Conservation (phyloP, 2,797 vertebrate species). For the Malacoctenus gilli region DNA sequence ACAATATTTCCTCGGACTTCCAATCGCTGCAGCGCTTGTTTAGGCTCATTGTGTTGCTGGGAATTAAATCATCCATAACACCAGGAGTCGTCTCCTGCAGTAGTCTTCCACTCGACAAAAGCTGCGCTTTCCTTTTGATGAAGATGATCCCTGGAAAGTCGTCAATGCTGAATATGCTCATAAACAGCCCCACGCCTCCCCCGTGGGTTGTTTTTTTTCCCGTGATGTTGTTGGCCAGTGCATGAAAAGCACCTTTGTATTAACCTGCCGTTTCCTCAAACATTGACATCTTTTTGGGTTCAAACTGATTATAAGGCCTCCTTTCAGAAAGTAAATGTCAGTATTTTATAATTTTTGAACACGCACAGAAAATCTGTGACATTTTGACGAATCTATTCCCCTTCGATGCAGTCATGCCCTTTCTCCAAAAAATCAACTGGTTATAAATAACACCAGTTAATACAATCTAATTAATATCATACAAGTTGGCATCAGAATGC, state of each 20-base stretch:
- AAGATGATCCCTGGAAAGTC: constrained; percentile 2
- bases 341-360: too few relatives aligned
- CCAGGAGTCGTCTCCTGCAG: neutral
- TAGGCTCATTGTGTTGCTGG: constrained; percentile 13
- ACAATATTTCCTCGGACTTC: constrained; percentile 34
- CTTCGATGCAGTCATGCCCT: too few relatives aligned
- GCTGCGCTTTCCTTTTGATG: neutral
- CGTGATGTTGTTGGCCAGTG: neutral
- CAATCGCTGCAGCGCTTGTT: constrained; percentile 28
- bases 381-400: too few relatives aligned
- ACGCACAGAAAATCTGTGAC: too few relatives aligned
- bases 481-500: neutral
- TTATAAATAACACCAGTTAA: neutral
- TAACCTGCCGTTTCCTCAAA: neutral
- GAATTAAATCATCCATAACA: constrained; percentile 16
- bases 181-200: neutral
- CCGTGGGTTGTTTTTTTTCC: too few relatives aligned
- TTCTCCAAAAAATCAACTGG: too few relatives aligned
- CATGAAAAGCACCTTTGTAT: neutral
- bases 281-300: neutral
- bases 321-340: neutral
- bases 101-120: neutral
- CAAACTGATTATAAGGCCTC: neutral
- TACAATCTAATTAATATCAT: neutral
- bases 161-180: neutral